phyloP scores from a whole-genome alignment of 2,113 vertebrate species.

The Plotosus lineatus region DNA sequence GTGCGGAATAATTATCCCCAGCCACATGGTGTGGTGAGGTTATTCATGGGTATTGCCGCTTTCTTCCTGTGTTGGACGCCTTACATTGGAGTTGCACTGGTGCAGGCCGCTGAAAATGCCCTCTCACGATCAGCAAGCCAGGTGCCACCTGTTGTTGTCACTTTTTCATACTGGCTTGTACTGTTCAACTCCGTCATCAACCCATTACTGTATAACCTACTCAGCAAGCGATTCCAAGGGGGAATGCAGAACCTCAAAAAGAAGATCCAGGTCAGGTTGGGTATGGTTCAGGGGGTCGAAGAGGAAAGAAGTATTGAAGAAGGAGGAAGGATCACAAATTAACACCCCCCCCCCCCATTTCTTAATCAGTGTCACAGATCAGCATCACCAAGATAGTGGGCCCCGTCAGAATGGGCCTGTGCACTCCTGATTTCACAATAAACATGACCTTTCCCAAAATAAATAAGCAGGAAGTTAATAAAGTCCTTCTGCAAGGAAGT shows the following conservation, averaged over 20 bases:
- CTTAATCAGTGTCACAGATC: not conserved
- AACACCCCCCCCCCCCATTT: conserved; percentile 8
- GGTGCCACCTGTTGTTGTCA: conserved; percentile 68
- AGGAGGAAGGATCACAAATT: conserved; percentile 42
- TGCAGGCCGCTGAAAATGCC: conserved; percentile 73
- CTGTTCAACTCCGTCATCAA: conserved; percentile 81
- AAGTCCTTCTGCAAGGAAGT: conserved; percentile 46
- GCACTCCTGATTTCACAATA: conserved; percentile 63
- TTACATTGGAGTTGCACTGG: conserved; percentile 70
- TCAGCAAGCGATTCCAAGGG: conserved; percentile 77
- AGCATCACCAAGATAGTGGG: not conserved
- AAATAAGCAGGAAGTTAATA: conserved; percentile 45
- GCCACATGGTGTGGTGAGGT: conserved; percentile 69
- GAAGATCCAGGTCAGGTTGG: conserved; percentile 62
- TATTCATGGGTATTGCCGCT: conserved; percentile 73
- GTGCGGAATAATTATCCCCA: conserved; percentile 42
- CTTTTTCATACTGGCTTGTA: conserved; percentile 76
- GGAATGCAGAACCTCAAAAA: conserved; percentile 69
- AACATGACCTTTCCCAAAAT: conserved; percentile 52
- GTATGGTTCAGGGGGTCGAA: conserved; percentile 33
- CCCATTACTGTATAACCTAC: conserved; percentile 77
- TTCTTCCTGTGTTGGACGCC: conserved; percentile 82
- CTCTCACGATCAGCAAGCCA: conserved; percentile 61
- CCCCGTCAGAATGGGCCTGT: not conserved
- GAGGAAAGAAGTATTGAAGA: conserved; percentile 40